Conservation (phyloP, 2,113 vertebrate species). For the Istiophorus platypterus region DNA sequence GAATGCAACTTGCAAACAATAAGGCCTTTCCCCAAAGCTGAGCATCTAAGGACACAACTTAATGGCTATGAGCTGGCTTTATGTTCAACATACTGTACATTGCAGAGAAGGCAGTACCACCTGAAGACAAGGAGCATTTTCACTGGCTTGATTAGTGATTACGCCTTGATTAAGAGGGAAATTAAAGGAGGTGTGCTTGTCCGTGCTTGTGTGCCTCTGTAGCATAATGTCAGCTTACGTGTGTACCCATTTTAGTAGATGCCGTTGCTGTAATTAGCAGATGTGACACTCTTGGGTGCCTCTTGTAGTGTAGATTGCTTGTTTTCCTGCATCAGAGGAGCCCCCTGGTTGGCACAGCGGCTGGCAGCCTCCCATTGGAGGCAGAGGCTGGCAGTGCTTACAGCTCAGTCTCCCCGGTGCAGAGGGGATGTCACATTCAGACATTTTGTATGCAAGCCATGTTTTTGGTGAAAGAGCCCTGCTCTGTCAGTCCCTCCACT, state of each 20-base stretch:
- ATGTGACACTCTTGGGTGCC: constrained; percentile 76
- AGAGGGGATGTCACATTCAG: constrained; percentile 5
- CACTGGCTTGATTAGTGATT: constrained; percentile 76
- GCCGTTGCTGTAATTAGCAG: constrained; percentile 78
- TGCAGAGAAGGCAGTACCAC: constrained; percentile 48
- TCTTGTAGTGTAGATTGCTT: constrained; percentile 57
- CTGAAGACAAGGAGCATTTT: constrained; percentile 63
- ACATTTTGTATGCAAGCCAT: constrained; percentile 16
- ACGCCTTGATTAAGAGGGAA: constrained; percentile 67
- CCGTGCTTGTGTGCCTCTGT: constrained; percentile 30
- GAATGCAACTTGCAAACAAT: neutral
- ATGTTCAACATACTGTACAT: constrained; percentile 53
- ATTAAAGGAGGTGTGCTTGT: constrained; percentile 33
- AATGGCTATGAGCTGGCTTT: constrained; percentile 21
- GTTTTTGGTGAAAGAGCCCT: constrained; percentile 7
- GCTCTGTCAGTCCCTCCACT: constrained; percentile 11
- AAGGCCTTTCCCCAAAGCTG: neutral
- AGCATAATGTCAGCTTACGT: constrained; percentile 35
- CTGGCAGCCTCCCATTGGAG: constrained; percentile 51
- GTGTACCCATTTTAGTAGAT: constrained; percentile 47
- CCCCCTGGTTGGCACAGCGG: constrained; percentile 28
- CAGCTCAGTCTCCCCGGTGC: constrained; percentile 39
- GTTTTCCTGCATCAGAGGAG: constrained; percentile 53
- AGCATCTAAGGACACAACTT: constrained; percentile 15
- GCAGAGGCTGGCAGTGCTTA: constrained; percentile 41